These are phyloP conservation scores for Mimachlamys varia DNA, from an alignment of 2,888 invertebrate species.

Conservation along the genomic window DNA sequence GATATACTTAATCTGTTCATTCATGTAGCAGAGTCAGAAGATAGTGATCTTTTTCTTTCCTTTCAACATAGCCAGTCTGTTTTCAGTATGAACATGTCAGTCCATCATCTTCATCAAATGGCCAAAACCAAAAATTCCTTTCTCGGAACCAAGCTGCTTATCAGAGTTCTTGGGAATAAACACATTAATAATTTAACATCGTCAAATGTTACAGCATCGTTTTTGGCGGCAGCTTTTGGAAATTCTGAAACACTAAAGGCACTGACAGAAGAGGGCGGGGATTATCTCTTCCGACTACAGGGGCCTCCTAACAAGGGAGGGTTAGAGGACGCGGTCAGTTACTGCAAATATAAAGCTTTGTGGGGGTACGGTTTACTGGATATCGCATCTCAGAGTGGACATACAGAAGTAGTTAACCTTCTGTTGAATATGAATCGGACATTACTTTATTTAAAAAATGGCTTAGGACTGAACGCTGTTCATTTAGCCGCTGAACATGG, in stretches of 20 bases:
- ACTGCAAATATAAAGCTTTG: background rate
- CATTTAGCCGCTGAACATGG: background rate
- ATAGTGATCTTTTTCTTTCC: background rate
- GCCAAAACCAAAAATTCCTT: background rate
- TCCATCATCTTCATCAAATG: background rate
- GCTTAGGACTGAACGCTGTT: background rate
- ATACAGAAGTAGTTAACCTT: background rate
- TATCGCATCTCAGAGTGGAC: conserved; percentile 4
- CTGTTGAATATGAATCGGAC: background rate
- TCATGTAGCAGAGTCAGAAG: background rate
- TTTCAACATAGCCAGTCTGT: background rate
- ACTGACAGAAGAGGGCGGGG: background rate
- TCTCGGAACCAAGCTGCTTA: background rate
- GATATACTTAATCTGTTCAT: background rate
- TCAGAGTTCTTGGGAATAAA: background rate
- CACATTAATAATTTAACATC: background rate
- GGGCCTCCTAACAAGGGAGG: background rate
- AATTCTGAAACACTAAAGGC: background rate
- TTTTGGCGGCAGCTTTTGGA: background rate
- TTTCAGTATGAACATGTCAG: background rate
- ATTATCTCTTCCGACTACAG: background rate
- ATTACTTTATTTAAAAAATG: background rate
- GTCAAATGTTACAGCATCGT: background rate
- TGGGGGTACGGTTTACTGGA: conserved; percentile 9
- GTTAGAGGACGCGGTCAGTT: background rate